A percentile compares a stretch with the other conserved stretches of the same genome.
Conservation (phyloP, 2,113 vertebrate genomes). For the Cyphomyrus plagiostoma region DNA sequence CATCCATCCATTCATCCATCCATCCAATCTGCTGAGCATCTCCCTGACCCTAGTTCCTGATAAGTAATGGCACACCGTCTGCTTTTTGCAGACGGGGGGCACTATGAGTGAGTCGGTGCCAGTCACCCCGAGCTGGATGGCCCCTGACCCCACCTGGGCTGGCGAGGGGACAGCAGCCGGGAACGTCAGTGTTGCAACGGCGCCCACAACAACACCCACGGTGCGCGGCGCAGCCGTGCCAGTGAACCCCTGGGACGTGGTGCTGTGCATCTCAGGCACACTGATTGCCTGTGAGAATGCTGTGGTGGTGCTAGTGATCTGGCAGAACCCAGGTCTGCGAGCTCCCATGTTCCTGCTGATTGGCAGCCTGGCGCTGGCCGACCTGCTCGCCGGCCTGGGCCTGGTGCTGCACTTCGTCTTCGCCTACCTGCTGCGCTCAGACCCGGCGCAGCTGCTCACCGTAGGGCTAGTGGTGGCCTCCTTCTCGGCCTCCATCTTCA, state of each 20-base stretch:
- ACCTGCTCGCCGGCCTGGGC: constrained; percentile 90
- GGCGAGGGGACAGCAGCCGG: constrained; percentile 61
- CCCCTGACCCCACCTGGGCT: constrained; percentile 72
- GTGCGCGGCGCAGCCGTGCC: constrained; percentile 65
- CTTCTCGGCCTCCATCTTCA: constrained; percentile 92
- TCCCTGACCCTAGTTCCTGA: not conserved
- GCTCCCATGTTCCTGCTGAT: constrained; percentile 98
- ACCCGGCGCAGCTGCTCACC: constrained; percentile 88
- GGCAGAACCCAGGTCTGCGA: constrained; percentile 88
- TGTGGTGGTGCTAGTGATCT: constrained; percentile 92
- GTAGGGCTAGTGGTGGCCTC: constrained; percentile 93
- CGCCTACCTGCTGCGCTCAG: constrained; percentile 89
- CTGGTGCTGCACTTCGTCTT: constrained; percentile 90
- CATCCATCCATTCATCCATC: not conserved
- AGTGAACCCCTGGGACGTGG: constrained; percentile 97
- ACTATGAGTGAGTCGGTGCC: constrained; percentile 89
- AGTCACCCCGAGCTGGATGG: constrained; percentile 79
- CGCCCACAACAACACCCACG: constrained; percentile 60
- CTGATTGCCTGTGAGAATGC: constrained; percentile 97
- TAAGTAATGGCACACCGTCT: not conserved
- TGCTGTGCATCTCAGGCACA: constrained; percentile 90
- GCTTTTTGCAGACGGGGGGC: constrained; percentile 62
- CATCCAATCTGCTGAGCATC: not conserved
- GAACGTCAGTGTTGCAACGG: constrained; percentile 68
- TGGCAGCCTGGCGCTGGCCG: constrained; percentile 91